Evolutionary conservation across 1,140 invertebrate genomes (phyloP).

Genomic region (Coelopa frigida): DNA sequence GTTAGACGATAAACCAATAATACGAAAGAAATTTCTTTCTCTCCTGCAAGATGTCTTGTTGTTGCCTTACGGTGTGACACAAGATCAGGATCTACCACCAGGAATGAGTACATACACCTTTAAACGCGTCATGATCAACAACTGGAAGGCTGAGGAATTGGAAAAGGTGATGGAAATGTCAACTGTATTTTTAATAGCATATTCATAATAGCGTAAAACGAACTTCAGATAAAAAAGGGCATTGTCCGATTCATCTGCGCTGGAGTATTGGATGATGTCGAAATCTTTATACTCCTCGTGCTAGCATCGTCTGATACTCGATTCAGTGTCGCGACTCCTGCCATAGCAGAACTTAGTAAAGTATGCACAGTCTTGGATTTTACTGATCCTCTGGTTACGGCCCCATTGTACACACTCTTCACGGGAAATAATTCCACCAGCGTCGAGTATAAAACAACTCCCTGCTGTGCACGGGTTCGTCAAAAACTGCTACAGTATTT

Average conservation of each 20-base stretch:
- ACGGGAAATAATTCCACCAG: conserved; percentile 52
- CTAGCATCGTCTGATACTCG: conserved; percentile 81
- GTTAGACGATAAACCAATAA: conserved; percentile 45
- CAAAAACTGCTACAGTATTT: conserved; percentile 80
- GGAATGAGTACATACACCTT: conserved; percentile 73
- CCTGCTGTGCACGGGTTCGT: conserved; percentile 72
- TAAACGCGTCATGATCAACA: conserved; percentile 67
- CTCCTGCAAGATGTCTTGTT: conserved; percentile 77
- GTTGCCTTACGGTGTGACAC: conserved; percentile 56
- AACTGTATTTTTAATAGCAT: not conserved
- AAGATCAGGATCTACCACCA: conserved; percentile 54
- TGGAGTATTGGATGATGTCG: conserved; percentile 66
- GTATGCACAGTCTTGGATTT: conserved; percentile 65
- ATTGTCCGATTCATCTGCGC: conserved; percentile 75
- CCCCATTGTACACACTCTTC: conserved; percentile 70
- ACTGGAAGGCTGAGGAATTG: conserved; percentile 71
- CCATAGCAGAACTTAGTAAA: conserved; percentile 39
- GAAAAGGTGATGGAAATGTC: conserved; percentile 55
- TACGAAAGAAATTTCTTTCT: conserved; percentile 58
- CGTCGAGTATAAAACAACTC: conserved; percentile 57
- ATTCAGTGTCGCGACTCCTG: conserved; percentile 42
- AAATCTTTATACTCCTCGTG: conserved; percentile 70
- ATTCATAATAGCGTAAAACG: not conserved
- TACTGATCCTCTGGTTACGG: conserved; percentile 58
- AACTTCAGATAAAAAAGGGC: conserved; percentile 60